A percentile compares a stretch with the other conserved stretches of the same genome.
Evolutionary conservation across 2,888 invertebrate species (phyloP).

Genomic region (Drosophila anomalata): DNA sequence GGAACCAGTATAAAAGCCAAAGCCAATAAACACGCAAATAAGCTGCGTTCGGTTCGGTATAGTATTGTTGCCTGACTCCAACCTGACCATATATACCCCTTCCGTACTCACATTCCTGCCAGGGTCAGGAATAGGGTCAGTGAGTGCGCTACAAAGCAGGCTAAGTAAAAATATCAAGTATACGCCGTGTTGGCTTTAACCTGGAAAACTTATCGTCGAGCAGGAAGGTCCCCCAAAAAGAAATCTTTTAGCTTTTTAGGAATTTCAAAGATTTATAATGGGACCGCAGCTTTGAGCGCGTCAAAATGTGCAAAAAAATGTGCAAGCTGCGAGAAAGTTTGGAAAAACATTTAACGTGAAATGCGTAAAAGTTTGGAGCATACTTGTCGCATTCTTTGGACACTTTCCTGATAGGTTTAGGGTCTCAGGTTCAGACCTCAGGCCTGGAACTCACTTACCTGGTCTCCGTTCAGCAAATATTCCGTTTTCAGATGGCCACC

Average conservation of each 20-base stretch:
- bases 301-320: slow-evolving; percentile 53
- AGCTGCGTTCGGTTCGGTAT: slow-evolving; percentile 52
- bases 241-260: slow-evolving; percentile 2
- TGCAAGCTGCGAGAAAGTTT: slow-evolving; percentile 43
- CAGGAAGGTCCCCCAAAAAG: too few relatives aligned
- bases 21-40: slow-evolving; percentile 79
- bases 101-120: neutral
- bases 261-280: slow-evolving; percentile 26
- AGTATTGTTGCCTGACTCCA: slow-evolving; percentile 10
- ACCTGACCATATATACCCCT: neutral
- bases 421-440: too few relatives aligned
- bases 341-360: slow-evolving; percentile 62
- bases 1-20: slow-evolving; percentile 31
- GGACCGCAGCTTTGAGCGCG: slow-evolving; percentile 42
- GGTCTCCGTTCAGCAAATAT: slow-evolving; percentile 59
- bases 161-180: slow-evolving; percentile 27
- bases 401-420: slow-evolving; percentile 13
- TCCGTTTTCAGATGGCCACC: slow-evolving; percentile 63
- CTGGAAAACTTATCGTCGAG: slow-evolving; percentile 7
- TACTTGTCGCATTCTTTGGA: slow-evolving; percentile 59
- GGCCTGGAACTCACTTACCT: slow-evolving; percentile 55
- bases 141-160: slow-evolving; percentile 10
- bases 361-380: slow-evolving; percentile 52
- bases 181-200: slow-evolving; percentile 8
- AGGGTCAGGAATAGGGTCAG: slow-evolving; percentile 32